Evolutionary conservation across 2,113 vertebrate species (phyloP).

Genomic region (Mustela lutreola): DNA sequence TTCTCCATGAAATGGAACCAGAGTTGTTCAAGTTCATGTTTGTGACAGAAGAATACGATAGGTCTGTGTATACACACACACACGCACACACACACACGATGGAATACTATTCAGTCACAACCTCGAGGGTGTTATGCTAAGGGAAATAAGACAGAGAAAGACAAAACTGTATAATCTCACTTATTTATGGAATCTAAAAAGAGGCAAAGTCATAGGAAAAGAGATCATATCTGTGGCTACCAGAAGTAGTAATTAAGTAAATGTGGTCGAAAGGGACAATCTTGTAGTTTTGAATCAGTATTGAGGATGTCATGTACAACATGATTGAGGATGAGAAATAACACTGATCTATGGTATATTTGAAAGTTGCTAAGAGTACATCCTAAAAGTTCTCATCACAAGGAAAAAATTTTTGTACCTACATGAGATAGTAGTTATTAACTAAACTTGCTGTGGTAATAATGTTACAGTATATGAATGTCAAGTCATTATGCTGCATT

Average conservation of each 20-base stretch:
- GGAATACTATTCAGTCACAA: not conserved
- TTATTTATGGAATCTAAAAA: not conserved
- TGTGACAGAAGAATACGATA: not conserved
- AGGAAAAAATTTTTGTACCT: not conserved
- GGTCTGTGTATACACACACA: too few relatives aligned
- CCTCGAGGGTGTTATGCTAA: not conserved
- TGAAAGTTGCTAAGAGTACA: not conserved
- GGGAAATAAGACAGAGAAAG: not conserved
- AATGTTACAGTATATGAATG: not conserved
- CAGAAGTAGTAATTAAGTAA: not conserved
- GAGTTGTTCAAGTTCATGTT: not conserved
- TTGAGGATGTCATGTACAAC: not conserved
- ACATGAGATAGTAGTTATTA: not conserved
- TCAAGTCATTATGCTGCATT: not conserved
- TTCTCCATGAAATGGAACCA: not conserved
- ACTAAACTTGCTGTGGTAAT: not conserved
- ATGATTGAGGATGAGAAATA: too few relatives aligned
- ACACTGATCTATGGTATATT: too few relatives aligned
- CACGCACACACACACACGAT: not conserved
- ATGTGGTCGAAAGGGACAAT: not conserved
- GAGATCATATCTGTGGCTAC: not conserved
- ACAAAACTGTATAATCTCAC: not conserved
- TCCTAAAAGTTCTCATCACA: not conserved
- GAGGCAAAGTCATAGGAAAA: not conserved
- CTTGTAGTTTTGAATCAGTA: not conserved